A percentile compares a stretch with the other conserved stretches of the same genome.
These are phyloP conservation scores for Salmo trutta DNA, from an alignment of 2,797 vertebrate species.

Conservation along the genomic window DNA sequence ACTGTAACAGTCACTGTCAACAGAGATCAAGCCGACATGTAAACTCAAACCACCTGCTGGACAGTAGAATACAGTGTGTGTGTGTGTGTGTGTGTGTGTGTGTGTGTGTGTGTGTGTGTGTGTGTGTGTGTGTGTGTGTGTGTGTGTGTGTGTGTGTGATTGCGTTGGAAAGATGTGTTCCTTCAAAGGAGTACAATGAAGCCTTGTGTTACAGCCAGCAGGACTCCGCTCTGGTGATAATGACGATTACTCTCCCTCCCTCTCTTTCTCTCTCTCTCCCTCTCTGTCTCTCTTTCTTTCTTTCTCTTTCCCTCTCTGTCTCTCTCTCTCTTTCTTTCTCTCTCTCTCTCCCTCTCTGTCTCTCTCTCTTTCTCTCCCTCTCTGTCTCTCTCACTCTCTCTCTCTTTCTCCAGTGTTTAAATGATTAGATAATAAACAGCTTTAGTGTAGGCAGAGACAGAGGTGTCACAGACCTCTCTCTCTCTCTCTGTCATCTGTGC, in stretches of 20 bases:
- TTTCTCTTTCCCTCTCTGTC: too few relatives aligned
- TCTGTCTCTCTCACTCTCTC: background rate
- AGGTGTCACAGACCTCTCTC: constrained; percentile 68
- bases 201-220: constrained; percentile 56
- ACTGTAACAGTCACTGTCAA: too few relatives aligned
- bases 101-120: background rate
- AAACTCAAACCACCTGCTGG: too few relatives aligned
- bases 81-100: too few relatives aligned
- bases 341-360: accelerated
- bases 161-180: too few relatives aligned
- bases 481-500: constrained; percentile 68
- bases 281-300: too few relatives aligned
- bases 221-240: constrained; percentile 36
- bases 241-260: constrained; percentile 21
- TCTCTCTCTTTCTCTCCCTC: too few relatives aligned
- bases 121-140: background rate
- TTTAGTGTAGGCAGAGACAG: constrained; percentile 74
- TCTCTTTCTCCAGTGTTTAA: constrained; percentile 27
- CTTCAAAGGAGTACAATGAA: constrained; percentile 57
- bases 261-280: background rate
- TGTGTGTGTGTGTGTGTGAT: background rate
- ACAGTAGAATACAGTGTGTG: too few relatives aligned
- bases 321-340: accelerated
- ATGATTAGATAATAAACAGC: constrained; percentile 77
- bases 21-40: too few relatives aligned